Percentiles rank a stretch among this genome's conserved stretches.
Conservation (phyloP, 2,888 invertebrate genomes). For the Macrophya annulata region DNA sequence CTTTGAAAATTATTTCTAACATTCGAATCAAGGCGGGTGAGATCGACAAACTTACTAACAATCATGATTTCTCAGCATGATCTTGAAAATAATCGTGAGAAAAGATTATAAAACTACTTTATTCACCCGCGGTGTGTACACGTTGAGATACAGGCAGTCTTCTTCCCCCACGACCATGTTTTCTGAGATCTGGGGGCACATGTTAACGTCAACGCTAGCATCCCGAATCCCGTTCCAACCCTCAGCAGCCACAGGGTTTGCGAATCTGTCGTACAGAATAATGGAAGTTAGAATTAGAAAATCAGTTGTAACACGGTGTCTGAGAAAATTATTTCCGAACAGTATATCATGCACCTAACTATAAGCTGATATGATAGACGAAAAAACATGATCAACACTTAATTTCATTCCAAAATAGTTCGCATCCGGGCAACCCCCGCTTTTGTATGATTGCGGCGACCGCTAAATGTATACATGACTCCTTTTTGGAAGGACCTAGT, state of each 20-base stretch:
- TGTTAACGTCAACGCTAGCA: slow-evolving; percentile 3
- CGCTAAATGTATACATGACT: background rate
- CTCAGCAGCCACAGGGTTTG: slow-evolving; percentile 4
- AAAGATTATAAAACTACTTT: background rate
- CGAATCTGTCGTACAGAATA: slow-evolving; percentile 1
- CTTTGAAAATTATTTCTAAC: no score
- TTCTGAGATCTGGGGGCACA: background rate
- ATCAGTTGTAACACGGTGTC: background rate
- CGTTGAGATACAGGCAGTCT: slow-evolving; percentile 50
- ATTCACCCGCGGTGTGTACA: slow-evolving; percentile 42
- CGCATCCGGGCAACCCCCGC: background rate
- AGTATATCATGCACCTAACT: background rate
- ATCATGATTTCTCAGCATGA: background rate
- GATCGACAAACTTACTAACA: no score
- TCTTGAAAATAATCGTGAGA: background rate
- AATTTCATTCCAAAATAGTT: background rate
- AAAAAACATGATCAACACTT: background rate
- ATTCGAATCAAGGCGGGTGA: no score
- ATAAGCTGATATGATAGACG: background rate
- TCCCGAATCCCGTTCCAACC: slow-evolving; percentile 35
- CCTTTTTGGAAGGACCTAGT: background rate
- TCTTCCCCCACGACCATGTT: background rate
- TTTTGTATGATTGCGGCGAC: background rate
- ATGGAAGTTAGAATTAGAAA: background rate
- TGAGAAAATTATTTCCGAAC: background rate